These are phyloP conservation scores for Pristionchus entomophagus DNA, from an alignment of 2,888 invertebrate genomes.

Conservation along the genomic window DNA sequence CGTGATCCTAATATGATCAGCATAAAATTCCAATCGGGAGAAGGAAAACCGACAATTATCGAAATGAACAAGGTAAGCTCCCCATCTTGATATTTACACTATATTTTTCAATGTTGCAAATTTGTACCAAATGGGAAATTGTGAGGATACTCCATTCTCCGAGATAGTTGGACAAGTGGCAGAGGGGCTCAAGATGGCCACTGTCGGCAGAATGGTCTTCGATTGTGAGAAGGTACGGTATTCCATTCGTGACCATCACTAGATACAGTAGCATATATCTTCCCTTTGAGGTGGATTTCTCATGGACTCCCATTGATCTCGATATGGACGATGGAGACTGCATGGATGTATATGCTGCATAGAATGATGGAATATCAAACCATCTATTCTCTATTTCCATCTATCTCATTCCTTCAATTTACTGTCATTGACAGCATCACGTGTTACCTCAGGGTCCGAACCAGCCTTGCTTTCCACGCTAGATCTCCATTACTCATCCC, in stretches of 20 bases:
- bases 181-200: neutral
- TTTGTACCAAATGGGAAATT: no score
- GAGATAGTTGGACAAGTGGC: neutral
- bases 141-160: slow-evolving; percentile 1
- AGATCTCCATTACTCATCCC: neutral
- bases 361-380: no score
- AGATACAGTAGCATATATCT: no score
- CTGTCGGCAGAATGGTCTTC: neutral
- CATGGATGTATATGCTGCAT: slow-evolving; percentile 36
- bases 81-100: neutral
- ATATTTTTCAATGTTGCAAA: neutral
- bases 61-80: slow-evolving; percentile 28
- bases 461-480: no score
- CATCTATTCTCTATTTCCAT: neutral
- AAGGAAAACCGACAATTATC: neutral
- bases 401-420: neutral
- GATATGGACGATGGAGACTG: slow-evolving; percentile 41
- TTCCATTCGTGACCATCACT: neutral
- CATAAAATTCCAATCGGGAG: slow-evolving; percentile 13
- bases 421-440: neutral
- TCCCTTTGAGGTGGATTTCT: slow-evolving; percentile 15
- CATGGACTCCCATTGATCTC: neutral
- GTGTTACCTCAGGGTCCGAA: neutral
- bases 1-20: slow-evolving; percentile 18
- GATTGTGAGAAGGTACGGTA: slow-evolving; percentile 22